Percentiles rank a stretch among this genome's conserved stretches.
Evolutionary conservation across 1,140 invertebrate genomes (phyloP).

Genomic region (Tenebrio molitor): DNA sequence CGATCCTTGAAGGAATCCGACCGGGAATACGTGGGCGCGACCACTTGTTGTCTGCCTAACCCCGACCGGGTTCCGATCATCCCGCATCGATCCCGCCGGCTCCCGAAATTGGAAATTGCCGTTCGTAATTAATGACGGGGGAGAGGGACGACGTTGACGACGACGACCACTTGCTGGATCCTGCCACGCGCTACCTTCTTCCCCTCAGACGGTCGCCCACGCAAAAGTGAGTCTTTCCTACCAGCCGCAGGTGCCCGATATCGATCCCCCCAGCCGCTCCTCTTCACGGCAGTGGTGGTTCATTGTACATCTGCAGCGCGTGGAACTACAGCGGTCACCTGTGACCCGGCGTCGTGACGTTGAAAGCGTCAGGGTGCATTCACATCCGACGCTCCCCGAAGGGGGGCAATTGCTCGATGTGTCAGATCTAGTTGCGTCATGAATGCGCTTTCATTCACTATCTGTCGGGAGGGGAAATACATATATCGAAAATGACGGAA

Average conservation of each 20-base stretch:
- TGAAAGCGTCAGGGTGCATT: too few species aligned
- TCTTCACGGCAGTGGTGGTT: conserved; percentile 25
- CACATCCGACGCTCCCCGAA: too few species aligned
- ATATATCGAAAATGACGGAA: too few species aligned
- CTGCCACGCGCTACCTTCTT: conserved; percentile 47
- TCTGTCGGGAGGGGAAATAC: too few species aligned
- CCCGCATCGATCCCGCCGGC: conserved; percentile 10
- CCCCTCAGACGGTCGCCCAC: conserved; percentile 56
- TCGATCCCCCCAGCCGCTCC: conserved; percentile 49
- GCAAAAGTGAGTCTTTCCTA: conserved; percentile 55
- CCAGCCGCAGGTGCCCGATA: conserved; percentile 44
- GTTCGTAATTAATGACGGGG: neutral
- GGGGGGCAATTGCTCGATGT: too few species aligned
- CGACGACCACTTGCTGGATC: conserved; percentile 53
- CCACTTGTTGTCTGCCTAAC: conserved; percentile 48
- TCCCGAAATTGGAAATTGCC: conserved; percentile 10
- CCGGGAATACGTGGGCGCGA: conserved; percentile 47
- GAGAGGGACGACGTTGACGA: neutral
- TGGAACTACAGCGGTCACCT: conserved; percentile 34
- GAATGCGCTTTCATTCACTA: too few species aligned
- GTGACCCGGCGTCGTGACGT: conserved; percentile 19
- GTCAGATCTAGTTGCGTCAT: too few species aligned
- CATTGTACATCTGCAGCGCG: conserved; percentile 55
- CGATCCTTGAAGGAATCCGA: conserved; percentile 21
- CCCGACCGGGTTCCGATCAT: neutral